Evolutionary conservation across 2,888 invertebrate genomes (phyloP).

Genomic region (Iphiclides podalirius): DNA sequence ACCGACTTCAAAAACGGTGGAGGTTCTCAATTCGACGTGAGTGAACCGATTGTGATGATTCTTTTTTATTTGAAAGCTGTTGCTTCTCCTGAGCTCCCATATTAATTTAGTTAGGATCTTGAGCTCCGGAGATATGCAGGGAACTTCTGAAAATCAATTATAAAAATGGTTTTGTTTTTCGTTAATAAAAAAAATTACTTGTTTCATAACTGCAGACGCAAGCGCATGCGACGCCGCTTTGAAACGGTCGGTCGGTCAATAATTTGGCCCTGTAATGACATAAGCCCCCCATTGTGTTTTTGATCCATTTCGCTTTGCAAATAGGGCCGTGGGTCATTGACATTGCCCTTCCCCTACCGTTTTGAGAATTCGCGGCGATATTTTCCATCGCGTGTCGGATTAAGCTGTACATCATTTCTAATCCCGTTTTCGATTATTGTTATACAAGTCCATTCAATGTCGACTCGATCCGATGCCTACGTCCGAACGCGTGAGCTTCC

Average conservation of each 20-base stretch:
- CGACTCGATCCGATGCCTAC: conserved; percentile 42
- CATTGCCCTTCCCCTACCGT: conserved; percentile 70
- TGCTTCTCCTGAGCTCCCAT: too few relatives aligned
- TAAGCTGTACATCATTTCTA: conserved; percentile 63
- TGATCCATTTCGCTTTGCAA: conserved; percentile 60
- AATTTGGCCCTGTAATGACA: conserved; percentile 67
- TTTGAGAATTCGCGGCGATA: conserved; percentile 63
- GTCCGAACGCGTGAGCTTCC: conserved; percentile 22
- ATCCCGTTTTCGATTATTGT: conserved; percentile 37
- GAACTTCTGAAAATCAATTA: too few relatives aligned
- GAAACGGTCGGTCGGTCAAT: conserved; percentile 54
- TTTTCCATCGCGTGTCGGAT: conserved; percentile 64
- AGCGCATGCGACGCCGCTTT: conserved; percentile 17
- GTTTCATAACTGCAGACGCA: not conserved
- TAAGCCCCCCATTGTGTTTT: conserved; percentile 65
- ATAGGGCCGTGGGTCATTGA: conserved; percentile 73
- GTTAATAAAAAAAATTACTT: too few relatives aligned
- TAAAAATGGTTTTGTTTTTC: too few relatives aligned
- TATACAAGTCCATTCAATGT: conserved; percentile 24
- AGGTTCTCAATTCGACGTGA: too few relatives aligned
- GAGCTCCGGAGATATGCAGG: too few relatives aligned
- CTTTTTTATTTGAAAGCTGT: too few relatives aligned
- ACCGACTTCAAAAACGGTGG: too few relatives aligned
- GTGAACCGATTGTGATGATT: too few relatives aligned
- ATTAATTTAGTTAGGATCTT: too few relatives aligned